These are phyloP conservation scores for Crambe crambe DNA, from an alignment of 37 sponge, comb jelly and placozoan genomes.

Conservation along the genomic window DNA sequence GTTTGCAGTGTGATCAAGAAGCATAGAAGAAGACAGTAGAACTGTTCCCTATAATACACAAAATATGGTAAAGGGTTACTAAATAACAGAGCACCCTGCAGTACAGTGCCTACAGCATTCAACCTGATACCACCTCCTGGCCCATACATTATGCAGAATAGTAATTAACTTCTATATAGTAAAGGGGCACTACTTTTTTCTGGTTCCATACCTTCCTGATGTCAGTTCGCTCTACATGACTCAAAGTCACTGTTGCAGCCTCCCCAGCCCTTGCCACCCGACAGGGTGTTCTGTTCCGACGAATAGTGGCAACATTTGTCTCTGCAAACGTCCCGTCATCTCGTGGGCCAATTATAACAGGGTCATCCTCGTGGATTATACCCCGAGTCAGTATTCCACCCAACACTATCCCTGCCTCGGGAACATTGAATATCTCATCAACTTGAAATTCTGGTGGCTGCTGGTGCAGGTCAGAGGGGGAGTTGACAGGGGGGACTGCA, in stretches of 20 bases:
- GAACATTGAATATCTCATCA: slow-evolving; percentile 91
- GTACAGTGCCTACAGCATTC: too few species aligned
- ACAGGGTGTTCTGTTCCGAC: slow-evolving; percentile 83
- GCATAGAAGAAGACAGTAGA: slow-evolving; percentile 38
- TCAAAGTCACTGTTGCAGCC: slow-evolving; percentile 84
- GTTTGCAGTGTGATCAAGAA: slow-evolving; percentile 22
- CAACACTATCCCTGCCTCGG: slow-evolving; percentile 80
- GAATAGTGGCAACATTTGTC: slow-evolving; percentile 77
- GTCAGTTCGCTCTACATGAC: slow-evolving; percentile 46
- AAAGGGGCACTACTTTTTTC: too few species aligned
- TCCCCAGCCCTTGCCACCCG: slow-evolving; percentile 89
- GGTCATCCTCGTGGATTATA: slow-evolving; percentile 82
- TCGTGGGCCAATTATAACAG: slow-evolving; percentile 73
- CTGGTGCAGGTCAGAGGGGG: slow-evolving; percentile 59
- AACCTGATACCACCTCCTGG: too few species aligned
- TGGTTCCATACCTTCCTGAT: slow-evolving; percentile 82
- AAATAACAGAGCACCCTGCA: too few species aligned
- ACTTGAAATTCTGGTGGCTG: slow-evolving; percentile 81
- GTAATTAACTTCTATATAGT: too few species aligned
- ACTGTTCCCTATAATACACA: slow-evolving; percentile 81
- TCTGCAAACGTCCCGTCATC: slow-evolving; percentile 62
- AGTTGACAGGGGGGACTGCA: slow-evolving; percentile 63
- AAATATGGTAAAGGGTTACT: too few species aligned
- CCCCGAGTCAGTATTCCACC: slow-evolving; percentile 94
- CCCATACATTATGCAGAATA: too few species aligned